Evolutionary conservation across 2,888 invertebrate species (phyloP).

Genomic region (Parnassius apollo): DNA sequence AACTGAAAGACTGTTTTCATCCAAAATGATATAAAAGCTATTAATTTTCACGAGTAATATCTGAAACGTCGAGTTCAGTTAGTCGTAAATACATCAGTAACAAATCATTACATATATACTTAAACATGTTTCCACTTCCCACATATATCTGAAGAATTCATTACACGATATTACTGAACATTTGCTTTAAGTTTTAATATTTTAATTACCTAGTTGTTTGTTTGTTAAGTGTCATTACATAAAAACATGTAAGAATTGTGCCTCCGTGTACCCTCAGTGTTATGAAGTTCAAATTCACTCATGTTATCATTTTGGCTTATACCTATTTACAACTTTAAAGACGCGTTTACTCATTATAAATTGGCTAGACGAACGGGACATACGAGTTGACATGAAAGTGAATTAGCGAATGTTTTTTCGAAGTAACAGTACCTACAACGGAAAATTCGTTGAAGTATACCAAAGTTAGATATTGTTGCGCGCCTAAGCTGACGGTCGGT

Average conservation of each 20-base stretch:
- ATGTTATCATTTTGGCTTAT: constrained; percentile 60
- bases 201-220: too few species aligned
- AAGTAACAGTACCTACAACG: constrained; percentile 61
- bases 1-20: not conserved
- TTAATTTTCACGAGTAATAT: constrained; percentile 22
- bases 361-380: constrained; percentile 25
- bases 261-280: too few species aligned
- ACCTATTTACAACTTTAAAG: constrained; percentile 64
- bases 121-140: constrained; percentile 21
- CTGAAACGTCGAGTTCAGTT: constrained; percentile 20
- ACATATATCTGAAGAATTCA: constrained; percentile 11
- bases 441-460: constrained; percentile 16
- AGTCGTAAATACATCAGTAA: constrained; percentile 28
- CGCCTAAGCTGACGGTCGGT: too few species aligned
- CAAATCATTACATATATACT: constrained; percentile 22
- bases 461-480: constrained; percentile 16
- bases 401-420: constrained; percentile 73
- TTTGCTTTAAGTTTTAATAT: too few species aligned
- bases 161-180: not conserved
- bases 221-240: too few species aligned
- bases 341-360: not conserved
- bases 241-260: too few species aligned
- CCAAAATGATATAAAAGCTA: constrained; percentile 9
- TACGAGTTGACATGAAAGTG: constrained; percentile 75
- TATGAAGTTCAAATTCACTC: not conserved